Percentiles rank a stretch among this genome's conserved stretches.
These are phyloP conservation scores for Peromyscus eremicus DNA, from an alignment of 2,797 vertebrate species.

Conservation along the genomic window DNA sequence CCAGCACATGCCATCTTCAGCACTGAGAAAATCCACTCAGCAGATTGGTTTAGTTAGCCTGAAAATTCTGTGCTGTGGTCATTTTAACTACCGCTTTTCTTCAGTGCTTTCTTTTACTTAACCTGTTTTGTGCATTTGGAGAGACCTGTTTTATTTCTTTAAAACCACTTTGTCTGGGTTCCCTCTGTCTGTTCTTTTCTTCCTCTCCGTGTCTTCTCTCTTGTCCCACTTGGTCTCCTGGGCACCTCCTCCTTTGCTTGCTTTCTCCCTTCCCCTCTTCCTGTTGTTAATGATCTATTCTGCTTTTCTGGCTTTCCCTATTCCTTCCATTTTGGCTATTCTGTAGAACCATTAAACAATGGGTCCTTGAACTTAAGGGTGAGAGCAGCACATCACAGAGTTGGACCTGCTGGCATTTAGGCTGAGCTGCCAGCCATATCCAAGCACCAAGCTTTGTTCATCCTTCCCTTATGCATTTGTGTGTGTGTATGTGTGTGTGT, in stretches of 20 bases:
- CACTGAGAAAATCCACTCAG: background rate
- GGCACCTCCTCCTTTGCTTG: background rate
- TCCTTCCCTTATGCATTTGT: background rate
- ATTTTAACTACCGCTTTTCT: background rate
- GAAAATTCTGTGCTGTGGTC: background rate
- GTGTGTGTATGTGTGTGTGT: background rate
- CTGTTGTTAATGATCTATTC: background rate
- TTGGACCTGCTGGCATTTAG: background rate
- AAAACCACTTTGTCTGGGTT: background rate
- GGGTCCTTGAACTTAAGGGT: background rate
- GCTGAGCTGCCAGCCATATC: background rate
- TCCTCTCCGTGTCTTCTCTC: background rate
- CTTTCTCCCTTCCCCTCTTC: background rate
- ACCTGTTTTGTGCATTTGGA: background rate
- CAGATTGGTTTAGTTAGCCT: background rate
- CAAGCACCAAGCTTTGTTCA: background rate
- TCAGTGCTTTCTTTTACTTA: background rate
- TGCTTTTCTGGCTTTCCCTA: background rate
- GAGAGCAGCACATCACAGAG: background rate
- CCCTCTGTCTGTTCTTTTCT: background rate
- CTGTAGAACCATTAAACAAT: rapidly evolving
- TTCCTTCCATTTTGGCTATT: background rate
- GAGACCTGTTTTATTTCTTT: background rate
- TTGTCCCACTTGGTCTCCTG: background rate
- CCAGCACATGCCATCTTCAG: background rate